phyloP scores from a whole-genome alignment of 1,140 invertebrate species.

The Antheraea mylitta region DNA sequence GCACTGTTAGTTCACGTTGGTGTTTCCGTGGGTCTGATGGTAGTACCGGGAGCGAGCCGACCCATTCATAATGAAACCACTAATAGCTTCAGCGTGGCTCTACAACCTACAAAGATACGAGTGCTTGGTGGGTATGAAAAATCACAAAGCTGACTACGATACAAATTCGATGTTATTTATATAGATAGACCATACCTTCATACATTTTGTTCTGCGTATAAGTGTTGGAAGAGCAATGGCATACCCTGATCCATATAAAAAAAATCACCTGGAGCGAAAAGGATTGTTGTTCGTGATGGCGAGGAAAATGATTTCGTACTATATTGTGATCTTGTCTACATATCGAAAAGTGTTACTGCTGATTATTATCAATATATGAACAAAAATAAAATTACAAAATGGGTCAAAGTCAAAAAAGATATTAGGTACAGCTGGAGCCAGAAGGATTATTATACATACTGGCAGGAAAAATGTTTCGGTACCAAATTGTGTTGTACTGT shows the following conservation, averaged over 20 bases:
- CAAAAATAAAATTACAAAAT: constrained; percentile 24
- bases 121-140: background rate
- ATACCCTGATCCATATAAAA: background rate
- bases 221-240: constrained; percentile 10
- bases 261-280: background rate
- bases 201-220: background rate
- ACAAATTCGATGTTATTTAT: no score
- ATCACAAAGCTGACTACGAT: background rate
- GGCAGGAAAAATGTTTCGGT: no score
- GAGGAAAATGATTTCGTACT: constrained; percentile 15
- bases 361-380: constrained; percentile 19
- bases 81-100: no score
- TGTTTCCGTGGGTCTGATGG: no score
- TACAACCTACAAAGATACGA: no score
- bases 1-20: no score
- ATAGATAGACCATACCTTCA: constrained; percentile 3
- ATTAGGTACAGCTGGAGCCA: no score
- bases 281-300: constrained; percentile 11
- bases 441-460: no score
- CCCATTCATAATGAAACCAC: no score
- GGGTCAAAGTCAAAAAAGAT: no score
- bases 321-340: constrained; percentile 5
- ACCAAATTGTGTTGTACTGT: no score
- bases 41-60: no score
- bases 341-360: constrained; percentile 12